Conservation (phyloP, 2,113 vertebrate genomes). For the Catharus fuscescens region DNA sequence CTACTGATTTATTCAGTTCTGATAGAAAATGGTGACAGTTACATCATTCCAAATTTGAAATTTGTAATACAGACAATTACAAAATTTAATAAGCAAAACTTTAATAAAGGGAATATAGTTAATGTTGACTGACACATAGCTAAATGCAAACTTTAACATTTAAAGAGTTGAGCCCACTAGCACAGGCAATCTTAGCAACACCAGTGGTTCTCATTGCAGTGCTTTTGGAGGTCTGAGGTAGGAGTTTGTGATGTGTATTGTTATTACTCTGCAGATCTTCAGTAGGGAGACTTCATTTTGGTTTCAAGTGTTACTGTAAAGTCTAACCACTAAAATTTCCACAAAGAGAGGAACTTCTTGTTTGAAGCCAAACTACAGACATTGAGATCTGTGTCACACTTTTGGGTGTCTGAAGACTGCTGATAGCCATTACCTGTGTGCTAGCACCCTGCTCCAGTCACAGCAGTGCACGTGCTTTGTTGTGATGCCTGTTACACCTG, state of each 20-base stretch:
- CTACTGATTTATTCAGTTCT: not conserved
- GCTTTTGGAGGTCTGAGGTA: not conserved
- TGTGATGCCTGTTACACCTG: rapidly evolving
- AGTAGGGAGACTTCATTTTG: not conserved
- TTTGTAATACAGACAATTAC: not conserved
- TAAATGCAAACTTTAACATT: not conserved
- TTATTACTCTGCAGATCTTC: not conserved
- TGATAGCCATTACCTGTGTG: not conserved
- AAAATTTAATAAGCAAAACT: not conserved
- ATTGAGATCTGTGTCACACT: not conserved
- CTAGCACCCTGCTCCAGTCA: not conserved
- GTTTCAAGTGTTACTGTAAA: not conserved
- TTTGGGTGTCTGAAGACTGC: not conserved
- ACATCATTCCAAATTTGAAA: not conserved
- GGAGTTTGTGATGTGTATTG: not conserved
- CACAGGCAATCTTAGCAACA: not conserved
- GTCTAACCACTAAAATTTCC: not conserved
- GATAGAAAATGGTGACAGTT: not conserved
- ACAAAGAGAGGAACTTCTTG: not conserved
- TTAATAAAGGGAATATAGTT: not conserved
- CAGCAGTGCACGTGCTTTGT: not conserved
- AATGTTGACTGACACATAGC: not conserved
- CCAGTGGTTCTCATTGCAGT: not conserved
- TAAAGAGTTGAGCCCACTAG: not conserved
- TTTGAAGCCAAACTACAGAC: not conserved